Evolutionary conservation across 2,113 vertebrate genomes (phyloP).

Genomic region (Edolisoma coerulescens): DNA sequence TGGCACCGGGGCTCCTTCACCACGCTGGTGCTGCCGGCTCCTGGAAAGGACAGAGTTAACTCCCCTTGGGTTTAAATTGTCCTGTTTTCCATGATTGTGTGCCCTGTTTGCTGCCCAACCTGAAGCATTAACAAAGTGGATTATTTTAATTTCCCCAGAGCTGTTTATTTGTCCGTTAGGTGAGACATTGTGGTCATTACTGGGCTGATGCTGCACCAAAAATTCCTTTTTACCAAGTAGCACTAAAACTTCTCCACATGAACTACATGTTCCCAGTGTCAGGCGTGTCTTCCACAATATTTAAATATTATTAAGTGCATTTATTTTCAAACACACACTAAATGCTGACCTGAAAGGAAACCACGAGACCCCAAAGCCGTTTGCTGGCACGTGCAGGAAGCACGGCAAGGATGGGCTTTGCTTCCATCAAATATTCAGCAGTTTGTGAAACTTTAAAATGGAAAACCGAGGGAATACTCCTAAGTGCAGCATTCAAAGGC

Average conservation of each 20-base stretch:
- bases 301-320: neutral
- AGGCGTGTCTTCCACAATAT: neutral
- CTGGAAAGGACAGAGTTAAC: neutral
- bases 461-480: neutral
- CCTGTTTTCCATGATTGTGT: neutral
- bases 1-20: neutral
- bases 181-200: neutral
- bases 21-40: neutral
- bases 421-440: neutral
- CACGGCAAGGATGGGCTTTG: neutral
- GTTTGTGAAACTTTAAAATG: neutral
- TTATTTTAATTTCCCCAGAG: neutral
- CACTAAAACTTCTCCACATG: neutral
- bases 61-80: neutral
- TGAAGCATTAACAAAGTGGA: neutral
- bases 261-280: neutral
- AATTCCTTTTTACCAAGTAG: neutral
- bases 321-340: neutral
- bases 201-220: neutral
- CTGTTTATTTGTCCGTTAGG: neutral
- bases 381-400: rapidly evolving
- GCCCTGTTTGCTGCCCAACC: neutral
- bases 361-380: rapidly evolving
- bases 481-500: neutral
- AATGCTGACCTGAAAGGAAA: neutral